Base-by-base conservation (phyloP, 2,113 vertebrate species). In the Grus americana region DNA sequence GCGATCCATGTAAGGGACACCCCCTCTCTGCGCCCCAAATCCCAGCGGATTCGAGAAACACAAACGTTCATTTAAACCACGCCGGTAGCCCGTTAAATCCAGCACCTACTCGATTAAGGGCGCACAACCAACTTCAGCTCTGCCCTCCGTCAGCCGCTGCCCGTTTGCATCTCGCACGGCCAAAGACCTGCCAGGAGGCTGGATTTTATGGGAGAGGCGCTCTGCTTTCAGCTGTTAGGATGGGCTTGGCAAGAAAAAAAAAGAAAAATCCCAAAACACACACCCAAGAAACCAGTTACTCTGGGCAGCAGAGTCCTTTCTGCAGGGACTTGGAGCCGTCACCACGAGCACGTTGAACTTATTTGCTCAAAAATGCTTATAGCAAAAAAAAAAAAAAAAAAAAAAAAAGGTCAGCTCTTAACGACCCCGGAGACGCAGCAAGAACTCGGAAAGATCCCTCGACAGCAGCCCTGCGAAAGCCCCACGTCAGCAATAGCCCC, bases 331-430 rank as follows among this genome's bases (percentile, higher is more conserved):
- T 11, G 68, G 29, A 61, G 44, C 44, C 5, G 0, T 47, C 36
- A 14, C 73, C 10, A 5, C 3, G 14, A 68, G 22, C 44, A 30
- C 0, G 0, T 9, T 10, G 34, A 84, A 62, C 13, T 20, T 11
- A 13, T 15, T 12, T 6, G 17, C 29, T 78, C 42, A 40, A 74
- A 81, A 76, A 46, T 6, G 4, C 21, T 22, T 4, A 3, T 2
- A 23, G 38, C 18, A 24, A 67, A 83, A 46, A 3, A 20, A 9
- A 18, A 38, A 36, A 36, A 36, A 36, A 36, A 36, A 36, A 36
- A 38, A 38, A 38, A 38, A 38, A 38, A 38, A 38, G 38, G 38
- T 22, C 38, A n/a, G 32, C 22, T 63, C 3, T 54, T 32, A 32
- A 47, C 21, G 49, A 40, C 14, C 15, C 22, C 0, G 1, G 42